A percentile compares a stretch with the other conserved stretches of the same genome.
These are phyloP conservation scores for Triplophysa bombifrons DNA, from an alignment of 2,797 vertebrate species.

Conservation along the genomic window DNA sequence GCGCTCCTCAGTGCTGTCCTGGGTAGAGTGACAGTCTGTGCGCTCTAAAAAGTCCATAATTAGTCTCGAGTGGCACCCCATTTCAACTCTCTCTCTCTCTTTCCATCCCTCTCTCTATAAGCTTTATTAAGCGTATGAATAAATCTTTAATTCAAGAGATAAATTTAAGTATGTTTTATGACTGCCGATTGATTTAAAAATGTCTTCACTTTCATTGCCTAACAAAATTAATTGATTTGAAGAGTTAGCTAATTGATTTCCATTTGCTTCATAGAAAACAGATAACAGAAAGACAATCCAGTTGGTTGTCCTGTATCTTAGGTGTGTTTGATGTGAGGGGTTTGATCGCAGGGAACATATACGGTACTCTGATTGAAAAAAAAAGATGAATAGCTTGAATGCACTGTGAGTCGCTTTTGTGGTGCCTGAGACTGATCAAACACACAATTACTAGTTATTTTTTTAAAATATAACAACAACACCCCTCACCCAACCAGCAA, in stretches of 20 bases:
- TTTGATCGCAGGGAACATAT: no score
- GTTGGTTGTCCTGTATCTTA: no score
- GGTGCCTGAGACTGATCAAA: no score
- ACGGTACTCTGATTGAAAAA: no score
- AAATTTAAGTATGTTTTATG: neutral
- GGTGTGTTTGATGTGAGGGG: no score
- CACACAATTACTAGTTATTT: no score
- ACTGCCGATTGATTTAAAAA: neutral
- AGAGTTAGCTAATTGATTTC: neutral
- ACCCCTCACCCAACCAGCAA: no score
- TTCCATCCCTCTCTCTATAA: neutral
- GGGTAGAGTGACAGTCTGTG: slow-evolving; percentile 47
- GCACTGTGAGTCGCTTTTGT: no score
- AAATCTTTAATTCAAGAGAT: neutral
- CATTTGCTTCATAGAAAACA: no score
- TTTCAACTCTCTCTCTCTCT: slow-evolving; percentile 3
- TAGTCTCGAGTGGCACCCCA: slow-evolving; percentile 50
- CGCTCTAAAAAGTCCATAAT: slow-evolving; percentile 51
- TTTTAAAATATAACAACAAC: no score
- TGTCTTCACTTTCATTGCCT: neutral
- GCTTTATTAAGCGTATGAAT: neutral
- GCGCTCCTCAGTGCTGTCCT: slow-evolving; percentile 46
- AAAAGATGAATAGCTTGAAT: no score
- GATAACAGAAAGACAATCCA: no score
- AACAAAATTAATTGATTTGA: neutral